Base-by-base conservation (phyloP, 2,888 invertebrate genomes). In the Zaprionus lineosus region DNA sequence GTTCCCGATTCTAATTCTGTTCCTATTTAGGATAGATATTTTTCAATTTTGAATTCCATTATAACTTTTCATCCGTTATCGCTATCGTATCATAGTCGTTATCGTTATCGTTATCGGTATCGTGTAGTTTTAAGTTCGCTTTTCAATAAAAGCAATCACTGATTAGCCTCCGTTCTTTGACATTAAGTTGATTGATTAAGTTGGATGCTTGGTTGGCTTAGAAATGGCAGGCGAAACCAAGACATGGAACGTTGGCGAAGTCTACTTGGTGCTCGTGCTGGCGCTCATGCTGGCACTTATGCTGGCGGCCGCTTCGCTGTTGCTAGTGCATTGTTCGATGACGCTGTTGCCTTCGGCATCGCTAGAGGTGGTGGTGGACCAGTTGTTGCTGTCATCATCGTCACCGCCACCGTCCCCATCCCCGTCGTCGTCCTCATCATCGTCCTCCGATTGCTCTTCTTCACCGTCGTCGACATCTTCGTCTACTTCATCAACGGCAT, bases 111-210 rank as follows among this genome's bases (percentile, higher is more conserved):
- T 63, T 52, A n/a, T 65, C 48, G 37, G 28, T 53, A 43, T 57
- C n/a, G n/a, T 56, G 62, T 41, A 57, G 43, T 48, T 44, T 41
- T 44, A 53, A 48, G 46, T 62, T 62, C 51, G 56, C 12, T 28
- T 62, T 53, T 60, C 56, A 63, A 61, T 75, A 76, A 75, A 79
- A 78, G 67, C 74, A 83, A 81, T 81, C 79, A 81, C 81, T 76
- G 79, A 72, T 76, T 81, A 81, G 81, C 81, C 81, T 81, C 81
- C 81, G 67, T 81, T 83, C 82, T 77, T 78, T 78, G 78, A 78
- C 78, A 78, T 81, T 78, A 81, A 81, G 82, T 78, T 81, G 59
- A 46, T 56, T 62, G 33, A 39, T 76, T 75, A 56, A 28, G 33
- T 52, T 58, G 53, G 26, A 64, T 53, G 52, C 31, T 52, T 58